These are phyloP conservation scores for Nymphalis polychloros DNA, from an alignment of 2,888 invertebrate genomes.

Conservation along the genomic window DNA sequence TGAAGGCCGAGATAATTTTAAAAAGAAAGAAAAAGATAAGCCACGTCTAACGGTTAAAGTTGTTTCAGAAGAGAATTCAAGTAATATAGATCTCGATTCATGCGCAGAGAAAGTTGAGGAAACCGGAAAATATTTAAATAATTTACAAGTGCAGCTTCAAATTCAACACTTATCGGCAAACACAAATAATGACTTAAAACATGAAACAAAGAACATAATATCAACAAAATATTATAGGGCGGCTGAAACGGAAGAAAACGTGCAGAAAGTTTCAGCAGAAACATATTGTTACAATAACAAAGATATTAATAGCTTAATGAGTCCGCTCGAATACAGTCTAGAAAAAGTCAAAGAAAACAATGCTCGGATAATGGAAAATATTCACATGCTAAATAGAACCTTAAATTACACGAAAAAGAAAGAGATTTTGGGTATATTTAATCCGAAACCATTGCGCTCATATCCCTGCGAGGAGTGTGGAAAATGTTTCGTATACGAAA, in stretches of 20 bases:
- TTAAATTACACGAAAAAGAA: conserved; percentile 73
- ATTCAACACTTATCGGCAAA: conserved; percentile 5
- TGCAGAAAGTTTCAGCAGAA: not conserved
- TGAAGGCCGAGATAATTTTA: conserved; percentile 54
- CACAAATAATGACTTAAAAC: not conserved
- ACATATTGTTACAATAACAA: not conserved
- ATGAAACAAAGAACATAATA: not conserved
- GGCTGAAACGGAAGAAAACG: not conserved
- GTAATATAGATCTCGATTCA: conserved; percentile 61
- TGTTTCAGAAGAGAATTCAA: conserved; percentile 56
- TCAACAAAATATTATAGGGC: conserved; percentile 9
- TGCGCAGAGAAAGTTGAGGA: conserved; percentile 59
- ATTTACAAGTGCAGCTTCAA: conserved; percentile 16
- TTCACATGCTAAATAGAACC: conserved; percentile 71
- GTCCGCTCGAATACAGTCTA: conserved; percentile 69
- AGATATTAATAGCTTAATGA: conserved; percentile 33
- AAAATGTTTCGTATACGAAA: conserved; percentile 75
- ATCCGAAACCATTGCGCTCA: conserved; percentile 61
- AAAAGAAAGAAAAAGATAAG: conserved; percentile 56
- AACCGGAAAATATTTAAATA: conserved; percentile 36
- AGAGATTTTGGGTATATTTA: conserved; percentile 63
- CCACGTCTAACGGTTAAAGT: conserved; percentile 71
- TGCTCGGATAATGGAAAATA: conserved; percentile 76
- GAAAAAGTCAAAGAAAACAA: conserved; percentile 76
- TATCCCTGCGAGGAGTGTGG: conserved; percentile 72